Evolutionary conservation across 1,140 invertebrate species (phyloP), one percentile per base, ranked within the genome.

Genomic region (Drosophila neocordata): DNA sequence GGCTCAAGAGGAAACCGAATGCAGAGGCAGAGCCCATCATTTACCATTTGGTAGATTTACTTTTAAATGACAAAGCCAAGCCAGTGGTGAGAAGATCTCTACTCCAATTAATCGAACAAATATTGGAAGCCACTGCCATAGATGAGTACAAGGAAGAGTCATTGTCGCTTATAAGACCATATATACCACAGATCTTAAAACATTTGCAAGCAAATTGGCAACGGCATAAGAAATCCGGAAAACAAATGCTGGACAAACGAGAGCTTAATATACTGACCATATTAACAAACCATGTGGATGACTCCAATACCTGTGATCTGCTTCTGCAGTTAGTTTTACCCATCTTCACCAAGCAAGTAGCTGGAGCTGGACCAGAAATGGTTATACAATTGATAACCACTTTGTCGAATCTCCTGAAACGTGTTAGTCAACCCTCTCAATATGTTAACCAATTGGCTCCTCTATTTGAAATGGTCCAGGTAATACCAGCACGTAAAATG

Each of bases 261-360:
- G 96, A 98, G 79, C 91, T 98, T 1, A 93, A 94, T 7, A 96
- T 98, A 69, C 92, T 98, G 0, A 96, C 96, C 0, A 93, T 96
- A 65, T 93, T 97, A 7, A 96, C 96, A 1, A 94, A 95, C 88
- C 93, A 96, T 44, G 95, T 96, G 0, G 92, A 93, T 4, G 94
- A 96, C 60, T 83, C 94, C 0, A 92, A 94, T 41, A 93, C 94
- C 34, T 95, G 96, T 73, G 94, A 95, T 60, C 93, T 93, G 6
- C 91, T 98, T 9, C 89, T 97, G 1, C 92, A 93, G 57, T 90
- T 98, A 0, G 88, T 97, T 2, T 79, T 98, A 44, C 96, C 97
- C 1, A 94, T 97, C 59, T 92, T 97, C 11, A 92, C 94, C 0
- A 95, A 94, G 60, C 95, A 95, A 90, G 24, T 72, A 37, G 22